Evolutionary conservation across 1,140 invertebrate species (phyloP).

Genomic region (Charaxes varanes): DNA sequence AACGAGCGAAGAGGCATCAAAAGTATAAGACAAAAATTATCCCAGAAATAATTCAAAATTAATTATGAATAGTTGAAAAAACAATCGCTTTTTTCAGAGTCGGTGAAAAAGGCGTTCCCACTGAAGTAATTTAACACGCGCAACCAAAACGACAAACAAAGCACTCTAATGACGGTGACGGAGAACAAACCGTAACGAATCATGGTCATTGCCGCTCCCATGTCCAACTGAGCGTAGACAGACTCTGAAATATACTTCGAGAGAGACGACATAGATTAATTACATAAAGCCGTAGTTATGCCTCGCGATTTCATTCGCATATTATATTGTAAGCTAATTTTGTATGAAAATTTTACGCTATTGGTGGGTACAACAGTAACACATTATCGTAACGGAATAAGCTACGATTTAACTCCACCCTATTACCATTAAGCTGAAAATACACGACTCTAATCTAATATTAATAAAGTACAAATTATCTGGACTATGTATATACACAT

Average conservation of each 20-base stretch:
- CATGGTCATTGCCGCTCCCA: constrained; percentile 39
- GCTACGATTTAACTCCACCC: neutral
- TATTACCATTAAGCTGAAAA: neutral
- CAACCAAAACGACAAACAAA: constrained; percentile 28
- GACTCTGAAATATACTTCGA: constrained; percentile 4
- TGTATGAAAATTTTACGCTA: neutral
- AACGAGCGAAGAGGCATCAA: no score
- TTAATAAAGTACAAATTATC: no score
- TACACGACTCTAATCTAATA: no score
- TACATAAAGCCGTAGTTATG: no score
- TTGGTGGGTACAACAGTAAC: neutral
- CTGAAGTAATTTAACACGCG: constrained; percentile 6
- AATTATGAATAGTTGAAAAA: constrained; percentile 1
- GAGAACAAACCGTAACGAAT: constrained; percentile 47
- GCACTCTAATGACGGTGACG: constrained; percentile 36
- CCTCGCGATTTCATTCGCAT: no score
- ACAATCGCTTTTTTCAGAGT: no score
- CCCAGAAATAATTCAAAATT: neutral
- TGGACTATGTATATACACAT: no score
- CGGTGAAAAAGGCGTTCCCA: constrained; percentile 11
- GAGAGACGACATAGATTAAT: constrained; percentile 11
- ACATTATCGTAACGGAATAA: neutral
- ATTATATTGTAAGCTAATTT: no score
- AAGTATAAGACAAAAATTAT: no score
- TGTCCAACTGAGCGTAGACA: constrained; percentile 34